Base-by-base conservation (phyloP, 2,113 vertebrate genomes). In the Periophthalmus modestus region DNA sequence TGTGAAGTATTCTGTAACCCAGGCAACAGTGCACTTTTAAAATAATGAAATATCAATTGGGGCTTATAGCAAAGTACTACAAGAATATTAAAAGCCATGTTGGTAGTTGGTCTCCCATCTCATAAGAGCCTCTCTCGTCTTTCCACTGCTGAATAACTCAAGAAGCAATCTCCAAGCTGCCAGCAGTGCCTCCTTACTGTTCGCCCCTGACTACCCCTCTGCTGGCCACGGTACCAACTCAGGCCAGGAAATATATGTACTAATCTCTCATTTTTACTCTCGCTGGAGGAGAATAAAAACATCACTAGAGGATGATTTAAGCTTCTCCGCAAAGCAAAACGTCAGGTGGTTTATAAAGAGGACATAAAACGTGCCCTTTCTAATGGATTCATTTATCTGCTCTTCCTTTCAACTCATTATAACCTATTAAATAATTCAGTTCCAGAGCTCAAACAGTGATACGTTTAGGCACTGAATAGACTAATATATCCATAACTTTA, bases 281-380 rank as follows among this genome's bases (percentile, higher is more conserved):
- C 16, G n/a, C 59, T 43, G 33, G 24, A 62, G 16, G 69, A 62
- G 69, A 78, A 47, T 72, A 33, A 72, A 67, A 72, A 67, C 68
- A 39, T 2, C 66, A 62, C 18, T 33, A 5, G n/a, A 21, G 63
- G 24, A 36, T 7, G 57, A 69, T 23, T 36, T 67, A 46, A n/a
- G 61, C 12, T 43, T 19, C 50, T 36, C 39, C n/a, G 34, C 18
- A 23, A 23, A 46, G 36, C 39, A 47, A 43, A 46, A 48, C 47
- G 66, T 24, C 39, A 3, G 13, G 34, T 43, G 43, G 34, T 36
- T n/a, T 34, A 65, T 65, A 65, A 67, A 67, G 66, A 47, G 43
- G 52, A n/a, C 36, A 66, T 66, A 66, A 66, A 66, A 66, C 34
- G 34, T 12, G 21, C 63, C 46, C 24, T 23, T 48, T 67, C 10